phyloP scores from a whole-genome alignment of 2,888 invertebrate genomes.

The Torymus texanus region DNA sequence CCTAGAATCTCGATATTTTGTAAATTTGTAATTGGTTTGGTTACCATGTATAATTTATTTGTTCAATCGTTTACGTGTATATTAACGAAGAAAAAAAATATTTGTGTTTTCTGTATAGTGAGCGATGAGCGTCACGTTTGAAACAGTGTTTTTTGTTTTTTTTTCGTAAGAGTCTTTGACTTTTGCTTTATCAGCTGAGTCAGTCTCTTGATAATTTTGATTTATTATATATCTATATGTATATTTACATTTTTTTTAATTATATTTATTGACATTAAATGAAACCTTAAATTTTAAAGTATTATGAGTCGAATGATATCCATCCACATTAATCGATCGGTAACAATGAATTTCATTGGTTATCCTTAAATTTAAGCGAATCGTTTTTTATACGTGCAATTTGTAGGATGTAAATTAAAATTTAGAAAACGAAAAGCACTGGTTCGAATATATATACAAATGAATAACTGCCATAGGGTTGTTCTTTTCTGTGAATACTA shows the following conservation, averaged over 20 bases:
- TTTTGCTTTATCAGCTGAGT: too few relatives aligned
- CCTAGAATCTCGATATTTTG: constrained; percentile 27
- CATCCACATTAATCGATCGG: background rate
- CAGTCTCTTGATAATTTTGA: too few relatives aligned
- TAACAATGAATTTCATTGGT: background rate
- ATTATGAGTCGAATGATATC: too few relatives aligned
- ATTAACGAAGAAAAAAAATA: background rate
- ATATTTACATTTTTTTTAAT: too few relatives aligned
- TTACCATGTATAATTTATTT: constrained; percentile 17
- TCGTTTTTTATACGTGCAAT: background rate
- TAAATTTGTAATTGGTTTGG: constrained; percentile 1
- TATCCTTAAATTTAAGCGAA: background rate
- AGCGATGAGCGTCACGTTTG: constrained; percentile 7
- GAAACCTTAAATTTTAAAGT: too few relatives aligned
- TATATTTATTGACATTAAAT: too few relatives aligned
- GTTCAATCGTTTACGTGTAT: constrained; percentile 33
- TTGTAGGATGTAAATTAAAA: background rate
- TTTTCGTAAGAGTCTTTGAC: too few relatives aligned
- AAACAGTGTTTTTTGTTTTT: constrained; percentile 38
- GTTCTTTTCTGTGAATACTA: constrained; percentile 28
- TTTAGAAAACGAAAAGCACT: constrained; percentile 33
- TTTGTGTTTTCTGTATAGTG: constrained; percentile 15
- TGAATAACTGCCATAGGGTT: constrained; percentile 23
- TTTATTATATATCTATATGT: too few relatives aligned
- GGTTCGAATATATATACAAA: constrained; percentile 12